Conservation (phyloP, 2,797 vertebrate genomes). For the Lepus townsendii region DNA sequence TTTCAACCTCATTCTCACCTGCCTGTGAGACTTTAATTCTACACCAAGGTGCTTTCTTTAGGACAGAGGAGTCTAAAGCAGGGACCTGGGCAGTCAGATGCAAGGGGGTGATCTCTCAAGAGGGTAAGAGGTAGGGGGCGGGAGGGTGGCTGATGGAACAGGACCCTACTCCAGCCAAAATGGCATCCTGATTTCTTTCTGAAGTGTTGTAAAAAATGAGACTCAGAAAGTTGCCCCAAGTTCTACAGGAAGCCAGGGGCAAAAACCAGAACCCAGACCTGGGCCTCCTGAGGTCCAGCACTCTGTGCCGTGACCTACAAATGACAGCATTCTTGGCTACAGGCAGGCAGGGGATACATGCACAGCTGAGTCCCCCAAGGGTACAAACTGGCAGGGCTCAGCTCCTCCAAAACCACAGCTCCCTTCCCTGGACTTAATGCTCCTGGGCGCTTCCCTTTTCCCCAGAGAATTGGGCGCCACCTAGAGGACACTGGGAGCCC, state of each 20-base stretch:
- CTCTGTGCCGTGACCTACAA: constrained; percentile 2
- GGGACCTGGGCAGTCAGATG: not conserved
- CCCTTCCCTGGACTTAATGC: not conserved
- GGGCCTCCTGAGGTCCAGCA: not conserved
- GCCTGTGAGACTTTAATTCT: not conserved
- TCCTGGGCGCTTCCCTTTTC: not conserved
- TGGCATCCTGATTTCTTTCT: not conserved
- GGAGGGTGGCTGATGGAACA: not conserved
- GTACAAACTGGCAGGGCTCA: not conserved
- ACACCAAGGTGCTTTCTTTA: not conserved
- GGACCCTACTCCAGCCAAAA: not conserved
- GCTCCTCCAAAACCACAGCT: not conserved
- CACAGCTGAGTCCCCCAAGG: not conserved
- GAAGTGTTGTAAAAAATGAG: not conserved
- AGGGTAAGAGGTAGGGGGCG: not conserved
- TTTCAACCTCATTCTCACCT: constrained; percentile 20
- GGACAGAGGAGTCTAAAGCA: not conserved
- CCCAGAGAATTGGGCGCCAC: constrained; percentile 70
- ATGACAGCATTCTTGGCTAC: not conserved
- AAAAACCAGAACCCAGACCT: not conserved
- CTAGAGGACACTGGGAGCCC: constrained; percentile 61
- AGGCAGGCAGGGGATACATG: not conserved
- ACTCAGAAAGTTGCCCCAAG: not conserved
- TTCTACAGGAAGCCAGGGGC: not conserved
- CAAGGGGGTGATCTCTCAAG: not conserved